Evolutionary conservation across 2,113 vertebrate species (phyloP).

Genomic region (Verasper variegatus): DNA sequence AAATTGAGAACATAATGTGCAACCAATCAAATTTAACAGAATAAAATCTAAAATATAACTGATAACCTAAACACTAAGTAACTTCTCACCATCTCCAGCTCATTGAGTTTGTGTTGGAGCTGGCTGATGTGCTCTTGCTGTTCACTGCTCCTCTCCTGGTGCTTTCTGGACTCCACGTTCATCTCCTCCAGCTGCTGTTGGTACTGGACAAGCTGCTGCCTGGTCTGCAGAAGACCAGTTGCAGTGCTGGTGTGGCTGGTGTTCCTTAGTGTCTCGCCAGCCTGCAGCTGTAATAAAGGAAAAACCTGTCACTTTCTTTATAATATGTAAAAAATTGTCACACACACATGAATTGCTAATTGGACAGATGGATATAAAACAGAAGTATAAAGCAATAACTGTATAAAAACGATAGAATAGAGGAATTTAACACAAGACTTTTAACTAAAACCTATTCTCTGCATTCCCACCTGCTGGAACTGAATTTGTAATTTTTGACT

Average conservation of each 20-base stretch:
- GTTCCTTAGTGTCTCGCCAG: slow-evolving; percentile 91
- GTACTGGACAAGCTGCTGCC: slow-evolving; percentile 88
- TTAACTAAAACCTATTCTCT: too few relatives aligned
- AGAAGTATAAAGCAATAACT: not conserved
- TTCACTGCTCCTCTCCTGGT: slow-evolving; percentile 83
- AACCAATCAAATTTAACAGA: not conserved
- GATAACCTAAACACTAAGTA: not conserved
- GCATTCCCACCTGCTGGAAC: slow-evolving; percentile 90
- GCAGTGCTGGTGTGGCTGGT: slow-evolving; percentile 92
- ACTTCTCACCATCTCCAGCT: slow-evolving; percentile 83
- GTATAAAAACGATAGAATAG: not conserved
- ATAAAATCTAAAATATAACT: not conserved
- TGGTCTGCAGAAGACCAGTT: slow-evolving; percentile 91
- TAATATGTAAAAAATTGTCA: not conserved
- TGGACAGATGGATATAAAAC: slow-evolving; percentile 1
- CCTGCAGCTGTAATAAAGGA: slow-evolving; percentile 87
- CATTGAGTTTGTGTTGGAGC: slow-evolving; percentile 83
- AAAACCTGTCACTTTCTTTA: not conserved
- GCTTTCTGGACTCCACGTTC: slow-evolving; percentile 79
- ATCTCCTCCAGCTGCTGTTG: slow-evolving; percentile 91
- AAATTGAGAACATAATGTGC: not conserved
- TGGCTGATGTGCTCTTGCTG: slow-evolving; percentile 78
- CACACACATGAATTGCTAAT: not conserved
- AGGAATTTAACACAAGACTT: not conserved
- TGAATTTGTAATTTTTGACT: slow-evolving; percentile 97